Base-by-base conservation (phyloP, 2,797 vertebrate genomes). In the Chiroxiphia lanceolata region DNA sequence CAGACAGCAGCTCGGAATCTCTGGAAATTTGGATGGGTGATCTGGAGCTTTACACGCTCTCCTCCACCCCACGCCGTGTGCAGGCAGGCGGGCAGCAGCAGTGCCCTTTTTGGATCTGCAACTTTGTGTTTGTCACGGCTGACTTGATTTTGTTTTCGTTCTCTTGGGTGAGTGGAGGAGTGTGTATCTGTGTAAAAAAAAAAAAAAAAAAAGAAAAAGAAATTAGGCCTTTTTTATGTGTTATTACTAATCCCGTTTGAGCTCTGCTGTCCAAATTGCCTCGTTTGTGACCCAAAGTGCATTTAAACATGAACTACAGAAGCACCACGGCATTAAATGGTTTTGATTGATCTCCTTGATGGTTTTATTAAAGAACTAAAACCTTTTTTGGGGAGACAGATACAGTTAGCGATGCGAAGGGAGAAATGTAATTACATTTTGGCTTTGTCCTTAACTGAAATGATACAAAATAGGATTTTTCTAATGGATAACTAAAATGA, bases 291-390 rank as follows among this genome's bases (percentile, higher is more conserved):
- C 96, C 95, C 87, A 87, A 42, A 96, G 94, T 96, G 89, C 95
- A 96, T 97, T 97, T 97, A 96, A 96, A 96, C 93, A 92, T 96
- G 96, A 96, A 97, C 95, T 96, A 83, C 89, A 91, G 94, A 95
- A 96, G 87, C 93, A 92, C 79, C 81, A 76, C 8, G 0, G 88
- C 93, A 95, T 97, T 96, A 97, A 97, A 97, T 96, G 96, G 68
- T 96, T 97, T 80, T 95, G 95, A 97, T 97, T 96, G 96, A 97
- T 97, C 92, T 97, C 89, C 86, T 82, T 93, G 94, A 95, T 97
- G 95, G 89, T 95, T 96, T 95, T 96, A 95, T 97, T 95, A 96
- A 96, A 95, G 93, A 96, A 95, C 94, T 94, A 91, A 95, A 95
- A 90, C 88, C 88, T 85, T 96, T 96, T 56, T 80, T 4, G 65